Base-by-base conservation (phyloP, 2,888 invertebrate species). In the Cataglyphis altisquamis region DNA sequence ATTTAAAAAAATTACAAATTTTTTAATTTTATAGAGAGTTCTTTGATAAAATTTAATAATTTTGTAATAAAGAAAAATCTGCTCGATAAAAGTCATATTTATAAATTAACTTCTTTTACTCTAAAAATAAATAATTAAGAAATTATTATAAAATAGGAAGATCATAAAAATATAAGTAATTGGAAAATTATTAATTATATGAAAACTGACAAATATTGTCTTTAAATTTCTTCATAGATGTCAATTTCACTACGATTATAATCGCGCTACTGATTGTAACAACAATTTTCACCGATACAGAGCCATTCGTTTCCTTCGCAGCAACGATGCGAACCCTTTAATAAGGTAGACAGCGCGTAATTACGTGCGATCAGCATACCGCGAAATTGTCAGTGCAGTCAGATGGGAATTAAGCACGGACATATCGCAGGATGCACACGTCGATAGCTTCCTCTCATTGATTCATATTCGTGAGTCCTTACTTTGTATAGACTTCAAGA, bases 281-380 rank as follows among this genome's bases (percentile, higher is more conserved):
- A 70, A 70, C 60, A 57, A 78, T 78, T 70, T 70, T 68, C 70
- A 15, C 77, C 57, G 70, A 78, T 60, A 32, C 12, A 36, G 21
- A 70, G 70, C 21, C 60, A 70, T 78, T 70, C 72, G 45, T 78
- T 78, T 78, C 72, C 72, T 70, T 78, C 45, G 45, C 57, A 48
- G 78, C 77, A 78, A 67, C 78, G 41, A 78, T 39, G 60, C 45
- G 45, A 70, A 45, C 70, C 60, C 72, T 78, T 78, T 78, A 78
- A 78, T 78, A 70, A 78, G 70, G 60, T 70, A 78, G 78, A 78
- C 45, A 70, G 72, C 70, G 55, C 78, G 70, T 70, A 78, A 70
- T 78, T 78, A 70, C 78, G 57, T 15, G 45, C 60, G 60, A 70
- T 78, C 70, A 70, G 45, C 60, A 77, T 77, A 75, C 36, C 29